These are phyloP conservation scores for Gymnopithys bicolor DNA, from an alignment of 2,797 vertebrate species.

Conservation along the genomic window DNA sequence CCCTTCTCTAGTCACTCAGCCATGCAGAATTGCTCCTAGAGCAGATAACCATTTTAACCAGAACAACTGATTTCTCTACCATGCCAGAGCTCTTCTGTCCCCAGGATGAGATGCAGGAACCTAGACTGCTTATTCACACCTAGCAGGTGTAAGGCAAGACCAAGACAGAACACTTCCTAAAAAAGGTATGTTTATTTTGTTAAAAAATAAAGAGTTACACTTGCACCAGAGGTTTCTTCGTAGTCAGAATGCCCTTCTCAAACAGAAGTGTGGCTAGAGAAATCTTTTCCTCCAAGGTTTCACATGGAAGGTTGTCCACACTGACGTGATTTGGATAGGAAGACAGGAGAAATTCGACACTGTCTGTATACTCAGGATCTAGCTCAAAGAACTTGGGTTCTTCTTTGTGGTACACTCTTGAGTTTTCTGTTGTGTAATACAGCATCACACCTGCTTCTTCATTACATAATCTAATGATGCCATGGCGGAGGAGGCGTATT, in stretches of 20 bases:
- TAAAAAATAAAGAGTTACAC: neutral
- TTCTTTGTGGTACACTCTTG: slow-evolving; percentile 94
- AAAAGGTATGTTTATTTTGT: slow-evolving; percentile 35
- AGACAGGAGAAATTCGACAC: slow-evolving; percentile 89
- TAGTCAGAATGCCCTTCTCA: slow-evolving; percentile 90
- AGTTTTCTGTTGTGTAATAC: slow-evolving; percentile 90
- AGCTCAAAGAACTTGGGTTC: slow-evolving; percentile 87
- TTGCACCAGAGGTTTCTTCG: slow-evolving; percentile 77
- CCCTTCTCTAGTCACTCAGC: neutral
- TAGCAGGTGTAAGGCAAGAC: neutral
- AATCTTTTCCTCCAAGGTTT: slow-evolving; percentile 83
- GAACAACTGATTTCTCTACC: neutral
- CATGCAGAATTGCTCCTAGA: neutral
- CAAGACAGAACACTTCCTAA: neutral
- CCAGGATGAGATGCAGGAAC: neutral
- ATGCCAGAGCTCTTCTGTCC: neutral
- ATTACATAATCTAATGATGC: slow-evolving; percentile 88
- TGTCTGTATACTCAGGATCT: slow-evolving; percentile 86
- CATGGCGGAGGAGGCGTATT: slow-evolving; percentile 86
- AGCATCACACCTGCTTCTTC: slow-evolving; percentile 86
- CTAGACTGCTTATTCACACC: neutral
- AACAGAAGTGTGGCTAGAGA: slow-evolving; percentile 88
- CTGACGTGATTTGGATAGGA: slow-evolving; percentile 89
- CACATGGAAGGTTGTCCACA: slow-evolving; percentile 86
- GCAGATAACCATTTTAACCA: neutral